Conservation (phyloP, 2,888 invertebrate genomes). For the Sphecodes monilicornis region DNA sequence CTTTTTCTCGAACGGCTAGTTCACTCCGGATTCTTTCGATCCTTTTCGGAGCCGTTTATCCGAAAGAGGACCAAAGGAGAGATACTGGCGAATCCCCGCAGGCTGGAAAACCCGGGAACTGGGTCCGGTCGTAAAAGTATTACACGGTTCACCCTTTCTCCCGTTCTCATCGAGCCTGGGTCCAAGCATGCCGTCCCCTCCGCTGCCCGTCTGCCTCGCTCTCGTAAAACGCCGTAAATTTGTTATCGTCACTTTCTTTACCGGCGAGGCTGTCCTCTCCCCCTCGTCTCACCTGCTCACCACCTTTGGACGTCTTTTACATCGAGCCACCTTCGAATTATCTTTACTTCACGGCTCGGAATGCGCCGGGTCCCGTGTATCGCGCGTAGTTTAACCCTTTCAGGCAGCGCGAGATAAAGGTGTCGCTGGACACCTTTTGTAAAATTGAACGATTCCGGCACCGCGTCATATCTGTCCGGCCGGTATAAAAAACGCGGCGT, state of each 20-base stretch:
- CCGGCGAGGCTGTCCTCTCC: conserved; percentile 20
- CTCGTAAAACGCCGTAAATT: conserved; percentile 73
- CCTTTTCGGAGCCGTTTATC: conserved; percentile 17
- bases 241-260: conserved; percentile 77
- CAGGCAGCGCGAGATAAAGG: conserved; percentile 78
- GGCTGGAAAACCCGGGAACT: conserved; percentile 53
- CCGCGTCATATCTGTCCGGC: conserved; percentile 56
- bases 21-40: conserved; percentile 47
- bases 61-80: conserved; percentile 5
- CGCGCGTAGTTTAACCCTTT: conserved; percentile 75
- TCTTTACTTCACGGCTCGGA: conserved; percentile 75
- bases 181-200: background rate
- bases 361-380: conserved; percentile 63
- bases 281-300: background rate
- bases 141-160: conserved; percentile 19
- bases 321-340: conserved; percentile 66
- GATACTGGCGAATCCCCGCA: conserved; percentile 63
- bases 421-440: conserved; percentile 75
- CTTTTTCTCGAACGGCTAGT: conserved; percentile 19
- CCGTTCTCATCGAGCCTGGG: background rate
- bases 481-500: conserved; percentile 49
- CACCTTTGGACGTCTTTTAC: conserved; percentile 23
- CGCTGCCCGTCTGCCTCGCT: conserved; percentile 1
- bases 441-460: conserved; percentile 77
- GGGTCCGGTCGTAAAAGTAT: conserved; percentile 62